Evolutionary conservation across 2,888 invertebrate species (phyloP).

Genomic region (Zygogramma bicolorata): DNA sequence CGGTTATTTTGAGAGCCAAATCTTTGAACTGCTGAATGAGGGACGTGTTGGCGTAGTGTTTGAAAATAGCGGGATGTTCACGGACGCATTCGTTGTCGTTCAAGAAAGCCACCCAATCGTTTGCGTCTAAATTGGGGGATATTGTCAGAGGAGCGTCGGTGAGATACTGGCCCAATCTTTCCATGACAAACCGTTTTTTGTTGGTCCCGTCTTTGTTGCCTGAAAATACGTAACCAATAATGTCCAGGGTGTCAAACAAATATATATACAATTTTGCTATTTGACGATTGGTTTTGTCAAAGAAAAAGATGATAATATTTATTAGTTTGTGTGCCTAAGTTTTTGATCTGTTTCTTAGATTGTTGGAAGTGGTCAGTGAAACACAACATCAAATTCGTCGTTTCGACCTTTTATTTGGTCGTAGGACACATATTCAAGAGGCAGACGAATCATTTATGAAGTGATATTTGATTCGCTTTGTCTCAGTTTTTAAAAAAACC

Average conservation of each 20-base stretch:
- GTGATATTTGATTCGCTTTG: too few species aligned
- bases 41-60: conserved; percentile 81
- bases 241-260: neutral
- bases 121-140: conserved; percentile 77
- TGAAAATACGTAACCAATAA: conserved; percentile 8
- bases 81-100: conserved; percentile 79
- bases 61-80: conserved; percentile 79
- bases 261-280: too few species aligned
- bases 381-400: too few species aligned
- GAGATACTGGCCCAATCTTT: conserved; percentile 92
- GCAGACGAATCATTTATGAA: too few species aligned
- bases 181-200: conserved; percentile 78
- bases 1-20: conserved; percentile 75
- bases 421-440: too few species aligned
- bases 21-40: conserved; percentile 84
- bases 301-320: too few species aligned
- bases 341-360: too few species aligned
- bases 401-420: too few species aligned
- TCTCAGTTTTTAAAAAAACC: too few species aligned
- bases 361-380: too few species aligned
- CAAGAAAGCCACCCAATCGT: conserved; percentile 84
- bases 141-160: conserved; percentile 80
- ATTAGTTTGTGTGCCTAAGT: too few species aligned
- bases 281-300: too few species aligned
- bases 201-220: conserved; percentile 40